Base-by-base conservation (phyloP, 2,113 vertebrate species). In the Uropsilus gracilis region DNA sequence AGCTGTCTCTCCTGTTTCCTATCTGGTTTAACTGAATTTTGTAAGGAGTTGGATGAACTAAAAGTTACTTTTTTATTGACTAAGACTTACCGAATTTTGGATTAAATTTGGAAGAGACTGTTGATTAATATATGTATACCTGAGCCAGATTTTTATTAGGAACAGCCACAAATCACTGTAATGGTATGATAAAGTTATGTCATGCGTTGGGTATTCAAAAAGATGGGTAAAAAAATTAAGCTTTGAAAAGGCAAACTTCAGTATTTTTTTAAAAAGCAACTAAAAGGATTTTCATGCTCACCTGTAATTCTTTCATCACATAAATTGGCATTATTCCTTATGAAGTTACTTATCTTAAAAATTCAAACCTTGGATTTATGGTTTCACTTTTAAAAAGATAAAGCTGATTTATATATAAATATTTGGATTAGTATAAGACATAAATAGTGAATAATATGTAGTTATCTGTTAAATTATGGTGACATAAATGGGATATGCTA, bases 21-120 rank as follows among this genome's bases (percentile, higher is more conserved):
- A 30, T 90, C 57, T 86, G 78, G 37, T 86, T 92, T 95, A 89
- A 96, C 91, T 91, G 86, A 84, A 55, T 94, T 96, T 94, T 75
- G 44, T 48, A 91, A 76, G 50, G 32, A 59, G 44, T 46, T 81
- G n/a, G 44, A 80, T 97, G 76, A 92, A 57, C 66, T 95, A 85
- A 89, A 80, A 83, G 83, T 86, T 61, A 48, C 37, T 55, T 39
- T 86, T 90, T 64, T 75, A 90, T 77, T 88, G 34, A 69, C 46
- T 85, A 37, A 89, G 17, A 57, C 7, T 87, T 84, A 26, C 30
- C 69, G 57, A 26, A 57, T 94, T 48, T 63, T 90, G 24, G 6
- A 34, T 90, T 93, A 88, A 42, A 44, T 78, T 68, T 94, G 44
- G 46, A 55, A 55, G 53, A 55, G 53, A 24, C 53, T 55, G 53